phyloP scores from a whole-genome alignment of 2,888 invertebrate genomes.

The Eulithis prunata region DNA sequence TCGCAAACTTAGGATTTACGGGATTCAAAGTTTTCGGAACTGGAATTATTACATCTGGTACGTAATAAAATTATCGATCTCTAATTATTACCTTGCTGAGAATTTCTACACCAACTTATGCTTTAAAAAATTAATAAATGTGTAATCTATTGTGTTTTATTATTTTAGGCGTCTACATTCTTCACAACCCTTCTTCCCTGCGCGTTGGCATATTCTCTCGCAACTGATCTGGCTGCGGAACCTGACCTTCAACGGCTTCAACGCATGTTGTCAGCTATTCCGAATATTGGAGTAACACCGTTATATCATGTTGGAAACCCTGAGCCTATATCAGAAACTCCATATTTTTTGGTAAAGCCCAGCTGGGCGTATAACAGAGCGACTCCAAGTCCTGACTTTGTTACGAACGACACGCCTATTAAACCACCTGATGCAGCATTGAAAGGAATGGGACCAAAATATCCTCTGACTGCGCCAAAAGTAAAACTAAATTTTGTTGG shows the following conservation, averaged over 20 bases:
- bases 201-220: constrained; percentile 14
- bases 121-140: too few species aligned
- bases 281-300: constrained; percentile 14
- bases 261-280: constrained; percentile 13
- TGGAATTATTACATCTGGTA: too few species aligned
- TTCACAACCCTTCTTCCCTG: constrained; percentile 20
- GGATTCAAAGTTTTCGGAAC: too few species aligned
- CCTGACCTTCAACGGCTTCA: constrained; percentile 6
- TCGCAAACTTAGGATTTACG: too few species aligned
- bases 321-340: background rate
- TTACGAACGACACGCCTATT: background rate
- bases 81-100: too few species aligned
- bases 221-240: background rate
- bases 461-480: constrained; percentile 7
- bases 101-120: too few species aligned
- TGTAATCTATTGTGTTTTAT: background rate
- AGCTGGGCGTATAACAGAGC: background rate
- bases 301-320: constrained; percentile 9
- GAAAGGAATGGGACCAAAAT: constrained; percentile 7
- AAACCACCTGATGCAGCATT: background rate
- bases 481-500: constrained; percentile 18
- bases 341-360: background rate
- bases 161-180: constrained; percentile 21
- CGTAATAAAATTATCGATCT: too few species aligned
- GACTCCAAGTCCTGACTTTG: constrained; percentile 1